Evolutionary conservation across 2,888 invertebrate species (phyloP).

Genomic region (Meandrusa payeni): DNA sequence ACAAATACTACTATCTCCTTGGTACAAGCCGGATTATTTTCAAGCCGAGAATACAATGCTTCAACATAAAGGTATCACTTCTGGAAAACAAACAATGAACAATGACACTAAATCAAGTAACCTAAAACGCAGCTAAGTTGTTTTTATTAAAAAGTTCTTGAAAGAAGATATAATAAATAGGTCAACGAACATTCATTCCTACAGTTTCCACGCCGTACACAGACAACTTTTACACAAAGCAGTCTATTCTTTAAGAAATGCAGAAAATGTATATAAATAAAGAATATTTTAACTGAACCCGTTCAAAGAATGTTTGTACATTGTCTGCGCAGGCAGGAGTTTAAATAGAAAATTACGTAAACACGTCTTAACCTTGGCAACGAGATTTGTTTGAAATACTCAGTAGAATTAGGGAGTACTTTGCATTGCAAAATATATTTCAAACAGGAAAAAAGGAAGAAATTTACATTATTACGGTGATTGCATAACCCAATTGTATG

Average conservation of each 20-base stretch:
- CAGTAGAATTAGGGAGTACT: neutral
- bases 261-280: slow-evolving; percentile 21
- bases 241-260: slow-evolving; percentile 22
- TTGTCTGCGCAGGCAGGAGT: slow-evolving; percentile 8
- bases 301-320: slow-evolving; percentile 22
- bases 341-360: slow-evolving; percentile 21
- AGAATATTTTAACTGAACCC: slow-evolving; percentile 17
- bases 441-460: too few species aligned
- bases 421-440: too few species aligned
- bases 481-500: too few species aligned
- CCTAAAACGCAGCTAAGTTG: slow-evolving; percentile 6
- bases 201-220: slow-evolving; percentile 11
- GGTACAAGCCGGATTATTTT: too few species aligned
- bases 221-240: slow-evolving; percentile 24
- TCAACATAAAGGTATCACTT: too few species aligned
- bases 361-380: slow-evolving; percentile 17
- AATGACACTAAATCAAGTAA: neutral
- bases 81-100: too few species aligned
- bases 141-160: slow-evolving; percentile 5
- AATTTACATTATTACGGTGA: too few species aligned
- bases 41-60: too few species aligned
- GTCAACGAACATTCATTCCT: slow-evolving; percentile 17
- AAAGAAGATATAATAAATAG: slow-evolving; percentile 15
- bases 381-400: slow-evolving; percentile 13
- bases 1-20: too few species aligned